Percentiles rank a stretch among this genome's conserved stretches.
phyloP scores from a whole-genome alignment of 2,113 vertebrate species.

The Cyprinodon brontotheroides region DNA sequence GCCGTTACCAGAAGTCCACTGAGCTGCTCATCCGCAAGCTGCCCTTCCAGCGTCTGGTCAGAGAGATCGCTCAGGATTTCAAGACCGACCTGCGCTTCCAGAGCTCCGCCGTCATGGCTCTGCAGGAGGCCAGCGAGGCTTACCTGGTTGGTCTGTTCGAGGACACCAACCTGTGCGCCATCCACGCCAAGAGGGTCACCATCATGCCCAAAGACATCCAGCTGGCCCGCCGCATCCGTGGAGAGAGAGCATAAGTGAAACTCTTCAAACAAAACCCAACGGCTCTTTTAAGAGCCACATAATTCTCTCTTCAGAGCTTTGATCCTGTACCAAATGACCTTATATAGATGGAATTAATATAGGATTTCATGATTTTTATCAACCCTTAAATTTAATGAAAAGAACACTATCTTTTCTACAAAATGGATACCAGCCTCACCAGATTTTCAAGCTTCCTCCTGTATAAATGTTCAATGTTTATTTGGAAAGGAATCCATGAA shows the following conservation, averaged over 20 bases:
- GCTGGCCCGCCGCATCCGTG: slow-evolving; percentile 82
- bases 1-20: slow-evolving; percentile 55
- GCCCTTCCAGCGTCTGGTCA: slow-evolving; percentile 13
- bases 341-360: too few relatives aligned
- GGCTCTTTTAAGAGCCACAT: too few relatives aligned
- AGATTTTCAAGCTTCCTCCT: too few relatives aligned
- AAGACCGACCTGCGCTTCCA: slow-evolving; percentile 59
- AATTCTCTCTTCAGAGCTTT: too few relatives aligned
- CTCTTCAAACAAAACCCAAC: too few relatives aligned
- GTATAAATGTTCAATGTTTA: too few relatives aligned
- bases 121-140: slow-evolving; percentile 82
- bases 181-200: slow-evolving; percentile 83
- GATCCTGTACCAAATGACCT: too few relatives aligned
- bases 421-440: too few relatives aligned
- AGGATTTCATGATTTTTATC: too few relatives aligned
- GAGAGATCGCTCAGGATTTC: slow-evolving; percentile 4
- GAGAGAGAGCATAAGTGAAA: slow-evolving; percentile 42
- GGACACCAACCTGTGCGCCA: slow-evolving; percentile 83
- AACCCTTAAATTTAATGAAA: too few relatives aligned
- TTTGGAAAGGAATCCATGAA: too few relatives aligned
- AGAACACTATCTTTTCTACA: too few relatives aligned
- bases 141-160: slow-evolving; percentile 82
- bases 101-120: slow-evolving; percentile 68
- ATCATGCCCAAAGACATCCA: slow-evolving; percentile 87
- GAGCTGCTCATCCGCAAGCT: slow-evolving; percentile 54